These are phyloP conservation scores for Gallirallus australis DNA, from an alignment of 2,797 vertebrate species.

Conservation along the genomic window DNA sequence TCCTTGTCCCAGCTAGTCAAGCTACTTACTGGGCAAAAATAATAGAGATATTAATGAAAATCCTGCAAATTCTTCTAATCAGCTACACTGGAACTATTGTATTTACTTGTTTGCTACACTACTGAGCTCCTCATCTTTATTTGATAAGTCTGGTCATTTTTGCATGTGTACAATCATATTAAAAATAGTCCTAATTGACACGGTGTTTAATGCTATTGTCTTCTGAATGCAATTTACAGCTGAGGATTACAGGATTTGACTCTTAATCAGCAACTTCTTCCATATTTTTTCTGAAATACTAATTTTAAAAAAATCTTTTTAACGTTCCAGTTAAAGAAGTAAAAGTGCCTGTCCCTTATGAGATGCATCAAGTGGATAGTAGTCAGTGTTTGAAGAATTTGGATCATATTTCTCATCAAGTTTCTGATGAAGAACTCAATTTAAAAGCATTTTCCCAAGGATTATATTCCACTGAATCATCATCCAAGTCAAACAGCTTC, in stretches of 20 bases:
- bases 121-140: not conserved
- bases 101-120: not conserved
- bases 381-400: not conserved
- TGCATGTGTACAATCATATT: not conserved
- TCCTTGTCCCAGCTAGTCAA: not conserved
- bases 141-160: not conserved
- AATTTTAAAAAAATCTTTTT: not conserved
- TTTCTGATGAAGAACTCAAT: not conserved
- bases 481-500: not conserved
- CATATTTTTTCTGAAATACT: not conserved
- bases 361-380: not conserved
- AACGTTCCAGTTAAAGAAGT: not conserved
- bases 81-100: not conserved
- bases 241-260: not conserved
- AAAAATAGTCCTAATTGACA: not conserved
- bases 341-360: not conserved
- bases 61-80: not conserved
- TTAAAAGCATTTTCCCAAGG: not conserved
- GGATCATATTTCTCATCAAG: not conserved
- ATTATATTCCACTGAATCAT: not conserved
- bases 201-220: not conserved
- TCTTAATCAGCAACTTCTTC: not conserved
- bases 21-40: not conserved
- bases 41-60: not conserved
- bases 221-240: not conserved